Evolutionary conservation across 2,888 invertebrate species (phyloP).

Genomic region (Biston stratarius): DNA sequence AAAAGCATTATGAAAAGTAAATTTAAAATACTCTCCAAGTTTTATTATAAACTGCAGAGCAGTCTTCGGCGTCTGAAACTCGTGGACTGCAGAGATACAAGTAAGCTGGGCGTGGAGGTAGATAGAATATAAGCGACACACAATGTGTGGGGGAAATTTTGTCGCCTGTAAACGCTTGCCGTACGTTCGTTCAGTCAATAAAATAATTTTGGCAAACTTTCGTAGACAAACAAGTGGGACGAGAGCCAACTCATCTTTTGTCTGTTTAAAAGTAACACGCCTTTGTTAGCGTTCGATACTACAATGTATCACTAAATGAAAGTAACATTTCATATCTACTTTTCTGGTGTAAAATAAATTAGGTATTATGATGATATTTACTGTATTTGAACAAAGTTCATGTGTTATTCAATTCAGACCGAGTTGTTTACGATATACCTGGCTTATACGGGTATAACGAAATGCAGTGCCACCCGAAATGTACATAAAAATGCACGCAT

Average conservation of each 20-base stretch:
- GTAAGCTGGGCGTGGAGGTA: background rate
- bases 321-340: slow-evolving; percentile 47
- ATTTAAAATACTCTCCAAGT: background rate
- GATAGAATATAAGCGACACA: slow-evolving; percentile 9
- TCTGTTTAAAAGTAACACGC: slow-evolving; percentile 79
- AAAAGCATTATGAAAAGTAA: no score
- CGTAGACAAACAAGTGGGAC: slow-evolving; percentile 84
- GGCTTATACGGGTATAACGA: background rate
- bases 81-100: background rate
- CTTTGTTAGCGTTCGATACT: slow-evolving; percentile 76
- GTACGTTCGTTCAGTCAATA: slow-evolving; percentile 80
- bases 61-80: background rate
- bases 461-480: background rate
- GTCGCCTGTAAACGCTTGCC: slow-evolving; percentile 70
- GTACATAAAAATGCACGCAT: background rate
- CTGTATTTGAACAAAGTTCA: no score
- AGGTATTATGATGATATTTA: no score
- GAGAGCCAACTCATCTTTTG: slow-evolving; percentile 85
- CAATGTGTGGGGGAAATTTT: slow-evolving; percentile 56
- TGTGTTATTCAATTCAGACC: no score
- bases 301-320: slow-evolving; percentile 65
- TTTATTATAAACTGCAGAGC: background rate
- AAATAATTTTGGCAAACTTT: slow-evolving; percentile 86
- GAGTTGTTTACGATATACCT: no score
- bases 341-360: background rate